Conservation (phyloP, 2,888 invertebrate genomes). For the Andrena trimmerana region DNA sequence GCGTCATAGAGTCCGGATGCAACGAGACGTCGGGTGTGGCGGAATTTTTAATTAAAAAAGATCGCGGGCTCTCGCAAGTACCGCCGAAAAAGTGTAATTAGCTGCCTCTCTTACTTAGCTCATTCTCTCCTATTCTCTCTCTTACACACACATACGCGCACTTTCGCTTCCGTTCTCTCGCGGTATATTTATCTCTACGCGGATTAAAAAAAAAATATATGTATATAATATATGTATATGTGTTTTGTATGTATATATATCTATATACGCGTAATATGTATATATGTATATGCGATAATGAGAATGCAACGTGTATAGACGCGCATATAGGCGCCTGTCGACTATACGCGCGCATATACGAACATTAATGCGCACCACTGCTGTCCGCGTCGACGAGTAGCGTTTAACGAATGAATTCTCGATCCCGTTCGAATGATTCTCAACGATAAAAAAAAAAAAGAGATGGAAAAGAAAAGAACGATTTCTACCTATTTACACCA, state of each 20-base stretch:
- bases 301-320: constrained; percentile 59
- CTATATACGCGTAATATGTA: constrained; percentile 49
- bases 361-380: constrained; percentile 61
- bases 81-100: constrained; percentile 77
- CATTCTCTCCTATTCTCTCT: neutral
- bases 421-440: constrained; percentile 65
- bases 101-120: constrained; percentile 76
- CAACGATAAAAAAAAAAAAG: constrained; percentile 49
- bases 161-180: constrained; percentile 25
- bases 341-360: constrained; percentile 20
- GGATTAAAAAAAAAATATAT: constrained; percentile 70
- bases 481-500: constrained; percentile 72
- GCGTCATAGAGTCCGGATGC: constrained; percentile 7
- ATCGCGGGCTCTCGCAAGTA: constrained; percentile 69
- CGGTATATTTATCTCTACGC: constrained; percentile 62
- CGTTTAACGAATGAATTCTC: constrained; percentile 66
- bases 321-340: neutral
- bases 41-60: constrained; percentile 68
- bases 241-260: constrained; percentile 46
- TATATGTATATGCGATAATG: constrained; percentile 66
- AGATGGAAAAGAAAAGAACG: constrained; percentile 58
- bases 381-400: constrained; percentile 71
- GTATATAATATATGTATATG: constrained; percentile 53
- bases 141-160: neutral
- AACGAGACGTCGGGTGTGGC: constrained; percentile 42